Base-by-base conservation (phyloP, 2,888 invertebrate species). In the Serrognathus titanus region DNA sequence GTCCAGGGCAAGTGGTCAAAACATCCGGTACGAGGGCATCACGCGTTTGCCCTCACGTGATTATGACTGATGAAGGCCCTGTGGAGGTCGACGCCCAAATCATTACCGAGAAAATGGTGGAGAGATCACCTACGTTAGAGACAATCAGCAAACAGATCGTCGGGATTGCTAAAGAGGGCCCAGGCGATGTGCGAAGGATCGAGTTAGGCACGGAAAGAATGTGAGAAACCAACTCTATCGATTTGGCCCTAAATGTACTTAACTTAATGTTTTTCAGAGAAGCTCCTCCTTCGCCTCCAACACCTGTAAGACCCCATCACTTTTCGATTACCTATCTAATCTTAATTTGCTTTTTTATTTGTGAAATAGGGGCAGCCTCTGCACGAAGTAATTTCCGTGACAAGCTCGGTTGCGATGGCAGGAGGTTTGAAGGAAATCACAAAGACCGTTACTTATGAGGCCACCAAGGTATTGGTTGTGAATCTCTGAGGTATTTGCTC, bases 131-230 rank as follows among this genome's bases (percentile, higher is more conserved):
- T 4, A 66, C 63, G 6, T 65, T 58, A 2, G 65, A 68, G 47
- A 59, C 62, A 40, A 53, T 66, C 3, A 63, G 57, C 10, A 58
- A 55, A 46, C 58, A 57, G 10, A 53, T 64, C 39, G 53, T 55
- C n/a, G 62, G 59, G 1, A 51, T 61, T 8, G 53, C 62, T 40
- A 43, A 35, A n/a, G 66, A 68, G 50, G 61, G 63, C 31, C 41
- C 46, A n/a, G 67, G 69, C 2, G 24, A 41, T 4, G 66, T 63
- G 5, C 57, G 60, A 1, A 60, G 65, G 57, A 53, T 67, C 2
- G 71, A 71, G 57, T 55, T 71, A 13, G 66, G 69, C 10, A 55
- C 66, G 7, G 70, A 73, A 52, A 62, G 69, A 60, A 48, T 71
- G 71, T 72, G 66, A 66, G 43, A 13, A 16, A 43, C 11, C 43